These are phyloP conservation scores for Drosophila picticornis DNA, from an alignment of 2,888 invertebrate species.

Conservation along the genomic window DNA sequence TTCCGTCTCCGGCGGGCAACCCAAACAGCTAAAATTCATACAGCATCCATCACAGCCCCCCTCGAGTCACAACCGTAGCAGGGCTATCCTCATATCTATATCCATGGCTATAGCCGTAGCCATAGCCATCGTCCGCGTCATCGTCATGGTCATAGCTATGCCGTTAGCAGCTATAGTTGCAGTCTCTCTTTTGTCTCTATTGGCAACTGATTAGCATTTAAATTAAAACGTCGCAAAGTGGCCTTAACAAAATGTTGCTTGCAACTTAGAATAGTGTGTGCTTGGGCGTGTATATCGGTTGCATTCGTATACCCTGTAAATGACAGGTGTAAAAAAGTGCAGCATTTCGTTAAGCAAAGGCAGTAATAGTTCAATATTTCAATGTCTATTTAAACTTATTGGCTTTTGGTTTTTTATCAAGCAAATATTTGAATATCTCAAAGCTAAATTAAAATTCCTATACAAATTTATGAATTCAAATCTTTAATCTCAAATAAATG, in stretches of 20 bases:
- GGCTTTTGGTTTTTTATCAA: not conserved
- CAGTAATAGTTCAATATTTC: not conserved
- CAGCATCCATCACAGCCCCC: not conserved
- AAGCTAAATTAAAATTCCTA: not conserved
- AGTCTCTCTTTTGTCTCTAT: slow-evolving; percentile 68
- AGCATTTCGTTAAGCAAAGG: not conserved
- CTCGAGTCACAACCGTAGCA: not conserved
- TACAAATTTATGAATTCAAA: not conserved
- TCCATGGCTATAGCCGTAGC: slow-evolving; percentile 14
- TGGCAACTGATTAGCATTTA: slow-evolving; percentile 80
- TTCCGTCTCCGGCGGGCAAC: slow-evolving; percentile 53
- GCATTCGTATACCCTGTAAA: slow-evolving; percentile 26
- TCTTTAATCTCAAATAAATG: not conserved
- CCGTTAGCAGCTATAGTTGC: slow-evolving; percentile 23
- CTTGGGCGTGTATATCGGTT: slow-evolving; percentile 5
- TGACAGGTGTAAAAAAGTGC: not conserved
- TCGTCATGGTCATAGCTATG: slow-evolving; percentile 14
- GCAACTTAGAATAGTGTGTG: slow-evolving; percentile 21
- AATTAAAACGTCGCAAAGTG: slow-evolving; percentile 80
- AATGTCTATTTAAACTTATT: not conserved
- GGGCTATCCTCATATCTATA: slow-evolving; percentile 5
- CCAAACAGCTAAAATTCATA: slow-evolving; percentile 6
- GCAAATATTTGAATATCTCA: not conserved
- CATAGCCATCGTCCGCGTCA: slow-evolving; percentile 7
- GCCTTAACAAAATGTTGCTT: slow-evolving; percentile 76